Evolutionary conservation across 35 echinoderm and acorn worm genomes (phyloP).

Genomic region (Stichopus chloronotus): DNA sequence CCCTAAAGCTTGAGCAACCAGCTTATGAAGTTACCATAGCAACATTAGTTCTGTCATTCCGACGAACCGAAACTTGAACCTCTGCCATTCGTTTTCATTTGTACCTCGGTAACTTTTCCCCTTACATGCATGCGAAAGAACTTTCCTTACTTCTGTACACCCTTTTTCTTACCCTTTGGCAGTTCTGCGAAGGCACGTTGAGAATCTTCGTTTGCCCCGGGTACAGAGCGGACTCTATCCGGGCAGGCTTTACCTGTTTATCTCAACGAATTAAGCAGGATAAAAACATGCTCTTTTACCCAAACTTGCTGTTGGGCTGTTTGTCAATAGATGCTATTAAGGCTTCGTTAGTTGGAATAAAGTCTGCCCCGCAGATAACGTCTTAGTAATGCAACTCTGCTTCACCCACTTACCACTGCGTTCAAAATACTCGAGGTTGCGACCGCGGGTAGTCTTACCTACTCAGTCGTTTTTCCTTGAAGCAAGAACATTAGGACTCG

Average conservation of each 20-base stretch:
- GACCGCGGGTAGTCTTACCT: constrained; percentile 52
- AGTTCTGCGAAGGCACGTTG: constrained; percentile 38
- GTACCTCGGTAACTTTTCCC: constrained; percentile 12
- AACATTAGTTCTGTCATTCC: constrained; percentile 14
- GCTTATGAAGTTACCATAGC: constrained; percentile 21
- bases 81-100: constrained; percentile 1
- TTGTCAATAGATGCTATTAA: constrained; percentile 53
- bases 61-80: constrained; percentile 16
- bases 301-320: constrained; percentile 18
- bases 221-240: constrained; percentile 7
- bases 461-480: constrained; percentile 35
- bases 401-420: constrained; percentile 37
- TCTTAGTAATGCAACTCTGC: constrained; percentile 36
- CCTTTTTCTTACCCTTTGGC: background rate
- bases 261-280: constrained; percentile 37
- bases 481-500: constrained; percentile 51
- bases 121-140: constrained; percentile 21
- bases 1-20: background rate
- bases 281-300: constrained; percentile 34
- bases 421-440: constrained; percentile 42
- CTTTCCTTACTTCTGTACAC: constrained; percentile 44
- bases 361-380: constrained; percentile 51
- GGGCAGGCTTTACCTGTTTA: constrained; percentile 41
- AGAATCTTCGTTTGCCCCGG: background rate
- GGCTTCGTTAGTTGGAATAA: constrained; percentile 52